These are phyloP conservation scores for Heteractis magnifica DNA, from an alignment of 92 coral and sea anemone genomes.

Conservation along the genomic window DNA sequence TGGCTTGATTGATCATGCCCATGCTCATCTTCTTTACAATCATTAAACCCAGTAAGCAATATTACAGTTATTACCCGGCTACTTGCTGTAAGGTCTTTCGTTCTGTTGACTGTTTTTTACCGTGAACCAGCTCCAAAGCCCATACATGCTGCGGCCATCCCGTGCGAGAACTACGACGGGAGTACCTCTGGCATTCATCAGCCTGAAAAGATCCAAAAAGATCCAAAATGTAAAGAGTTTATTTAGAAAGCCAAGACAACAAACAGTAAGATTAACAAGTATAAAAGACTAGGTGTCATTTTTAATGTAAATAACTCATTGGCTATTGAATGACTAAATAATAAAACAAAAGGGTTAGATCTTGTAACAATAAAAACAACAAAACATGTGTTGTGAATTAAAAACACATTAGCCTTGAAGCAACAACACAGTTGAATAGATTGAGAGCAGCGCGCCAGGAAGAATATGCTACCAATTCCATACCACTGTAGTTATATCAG, in stretches of 20 bases:
- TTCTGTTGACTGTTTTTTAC: conserved; percentile 32
- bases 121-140: conserved; percentile 84
- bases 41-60: neutral
- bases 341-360: neutral
- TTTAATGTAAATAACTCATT: neutral
- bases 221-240: neutral
- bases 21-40: neutral
- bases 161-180: conserved; percentile 85
- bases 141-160: conserved; percentile 99
- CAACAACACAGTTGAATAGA: conserved; percentile 15
- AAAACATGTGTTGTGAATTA: conserved; percentile 45
- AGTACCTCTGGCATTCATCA: conserved; percentile 60
- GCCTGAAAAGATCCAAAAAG: conserved; percentile 2
- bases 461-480: neutral
- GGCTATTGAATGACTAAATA: neutral
- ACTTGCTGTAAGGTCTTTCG: conserved; percentile 30
- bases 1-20: neutral
- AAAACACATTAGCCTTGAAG: conserved; percentile 40
- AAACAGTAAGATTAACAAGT: neutral
- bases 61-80: neutral
- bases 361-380: conserved; percentile 19
- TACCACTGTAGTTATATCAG: neutral
- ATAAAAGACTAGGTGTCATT: conserved; percentile 6
- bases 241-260: neutral
- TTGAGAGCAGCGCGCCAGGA: conserved; percentile 16